These are phyloP conservation scores for Regulus satrapa DNA, from an alignment of 2,113 vertebrate species.

Conservation along the genomic window DNA sequence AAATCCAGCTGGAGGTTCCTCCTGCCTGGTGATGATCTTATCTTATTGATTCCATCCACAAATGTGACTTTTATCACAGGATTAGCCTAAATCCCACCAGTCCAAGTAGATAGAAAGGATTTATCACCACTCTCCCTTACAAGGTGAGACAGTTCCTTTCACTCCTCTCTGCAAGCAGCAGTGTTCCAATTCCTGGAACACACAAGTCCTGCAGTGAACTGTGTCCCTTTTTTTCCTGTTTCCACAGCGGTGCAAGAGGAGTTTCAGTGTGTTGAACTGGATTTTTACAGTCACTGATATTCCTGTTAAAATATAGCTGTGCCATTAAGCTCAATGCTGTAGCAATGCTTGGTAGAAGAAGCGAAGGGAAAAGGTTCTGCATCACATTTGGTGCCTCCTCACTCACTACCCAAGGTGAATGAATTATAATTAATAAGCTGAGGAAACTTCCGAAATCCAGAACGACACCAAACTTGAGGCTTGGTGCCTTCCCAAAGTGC, in stretches of 20 bases:
- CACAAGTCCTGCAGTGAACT: not conserved
- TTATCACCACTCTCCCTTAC: not conserved
- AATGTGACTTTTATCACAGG: not conserved
- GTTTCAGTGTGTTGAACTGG: constrained; percentile 35
- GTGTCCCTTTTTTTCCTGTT: not conserved
- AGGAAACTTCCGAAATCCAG: not conserved
- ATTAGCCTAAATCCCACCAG: not conserved
- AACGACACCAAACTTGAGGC: not conserved
- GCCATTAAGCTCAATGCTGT: not conserved
- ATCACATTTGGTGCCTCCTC: not conserved
- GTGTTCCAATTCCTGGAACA: not conserved
- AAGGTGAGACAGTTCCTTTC: not conserved
- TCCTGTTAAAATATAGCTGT: not conserved
- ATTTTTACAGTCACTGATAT: constrained; percentile 39
- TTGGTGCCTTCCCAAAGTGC: accelerated
- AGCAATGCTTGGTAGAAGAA: not conserved
- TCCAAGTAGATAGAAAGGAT: not conserved
- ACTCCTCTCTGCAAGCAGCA: not conserved
- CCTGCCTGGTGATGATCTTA: not conserved
- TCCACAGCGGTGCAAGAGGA: not conserved
- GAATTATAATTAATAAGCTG: not conserved
- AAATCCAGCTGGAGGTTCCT: not conserved
- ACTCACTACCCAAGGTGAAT: not conserved
- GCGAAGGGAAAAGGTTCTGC: no score
- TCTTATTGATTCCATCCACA: not conserved